Percentiles rank a stretch among this genome's conserved stretches.
Conservation (phyloP, 1,140 invertebrate genomes). For the Adelges cooleyi region DNA sequence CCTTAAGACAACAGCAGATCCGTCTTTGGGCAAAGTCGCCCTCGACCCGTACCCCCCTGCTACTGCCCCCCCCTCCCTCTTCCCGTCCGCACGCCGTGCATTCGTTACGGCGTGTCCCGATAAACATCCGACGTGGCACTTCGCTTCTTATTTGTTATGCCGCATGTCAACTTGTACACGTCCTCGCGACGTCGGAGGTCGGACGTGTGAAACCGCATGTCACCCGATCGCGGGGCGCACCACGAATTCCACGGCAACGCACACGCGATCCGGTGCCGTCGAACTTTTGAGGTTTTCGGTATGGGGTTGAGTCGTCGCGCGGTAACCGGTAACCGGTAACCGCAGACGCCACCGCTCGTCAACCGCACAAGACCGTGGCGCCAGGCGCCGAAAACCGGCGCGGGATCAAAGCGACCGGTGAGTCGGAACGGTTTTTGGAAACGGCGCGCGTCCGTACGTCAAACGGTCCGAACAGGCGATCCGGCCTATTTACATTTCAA, state of each 20-base stretch:
- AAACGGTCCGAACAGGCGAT: conserved; percentile 14
- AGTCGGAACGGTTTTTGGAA: conserved; percentile 11
- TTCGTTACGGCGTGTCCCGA: no score
- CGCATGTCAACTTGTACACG: conserved; percentile 1
- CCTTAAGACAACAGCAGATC: conserved; percentile 23
- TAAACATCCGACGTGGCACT: conserved; percentile 8
- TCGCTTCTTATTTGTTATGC: no score
- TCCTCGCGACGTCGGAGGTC: not conserved
- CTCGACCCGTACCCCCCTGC: no score
- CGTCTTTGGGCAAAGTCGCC: not conserved
- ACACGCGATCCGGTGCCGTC: no score
- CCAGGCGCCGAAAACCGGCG: conserved; percentile 1
- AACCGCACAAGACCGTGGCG: not conserved
- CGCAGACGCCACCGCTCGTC: no score
- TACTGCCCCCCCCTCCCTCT: no score
- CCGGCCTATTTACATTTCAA: conserved; percentile 11
- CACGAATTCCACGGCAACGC: no score
- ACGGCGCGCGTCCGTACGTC: not conserved
- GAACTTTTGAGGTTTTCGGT: no score
- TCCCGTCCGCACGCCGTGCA: no score
- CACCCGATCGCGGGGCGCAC: not conserved
- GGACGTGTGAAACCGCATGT: conserved; percentile 9
- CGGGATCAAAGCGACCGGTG: conserved; percentile 9
- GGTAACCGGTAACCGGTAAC: no score
- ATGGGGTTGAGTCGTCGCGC: no score